Base-by-base conservation (phyloP, 2,888 invertebrate species). In the Podabrus alpinus region DNA sequence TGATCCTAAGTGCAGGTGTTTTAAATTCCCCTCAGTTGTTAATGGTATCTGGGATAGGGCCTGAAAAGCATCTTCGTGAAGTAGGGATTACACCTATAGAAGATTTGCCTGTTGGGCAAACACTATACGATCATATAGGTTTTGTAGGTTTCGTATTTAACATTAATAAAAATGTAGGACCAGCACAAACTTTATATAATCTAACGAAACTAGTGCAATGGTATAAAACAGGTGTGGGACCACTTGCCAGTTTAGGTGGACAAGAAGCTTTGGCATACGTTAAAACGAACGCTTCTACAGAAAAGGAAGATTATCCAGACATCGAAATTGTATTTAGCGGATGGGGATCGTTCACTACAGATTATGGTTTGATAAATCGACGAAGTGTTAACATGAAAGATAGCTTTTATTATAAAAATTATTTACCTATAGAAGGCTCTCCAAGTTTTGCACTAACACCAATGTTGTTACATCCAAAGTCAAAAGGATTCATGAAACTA, bases 21-120 rank as follows among this genome's bases (percentile, higher is more conserved):
- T 92, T 96, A 78, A 94, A 94, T 86, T 92, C 94, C 0, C 94
- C 96, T 0, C 95, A 96, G 85, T 84, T 96, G 11, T 81, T 92
- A 15, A 91, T 92, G 91, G 85, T 92, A 1, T 91, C 92, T 0
- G 92, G 92, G 3, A 86, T 93, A n/a, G 93, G 93, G 0, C 92
- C 93, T 0, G 88, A 85, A 76, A 85, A 89, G 3, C 92, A 93
- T 78, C 84, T 93, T 69, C 82, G 89, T 76, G 86, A 90, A 2
- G 83, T 91, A 1, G 89, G 88, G 15, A 93, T 94, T 76, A 88
- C 90, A 0, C 89, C 92, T 0, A 85, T 93, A 61, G 86, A 90
- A 79, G 89, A 94, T 82, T 87, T 92, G 10, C 90, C 89, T 78
- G 94, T 94, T 0, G 94, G 94, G 3, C 86, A 91, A 83, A 91